These are phyloP conservation scores for Mola mola DNA, from an alignment of 2,113 vertebrate species.

Conservation along the genomic window DNA sequence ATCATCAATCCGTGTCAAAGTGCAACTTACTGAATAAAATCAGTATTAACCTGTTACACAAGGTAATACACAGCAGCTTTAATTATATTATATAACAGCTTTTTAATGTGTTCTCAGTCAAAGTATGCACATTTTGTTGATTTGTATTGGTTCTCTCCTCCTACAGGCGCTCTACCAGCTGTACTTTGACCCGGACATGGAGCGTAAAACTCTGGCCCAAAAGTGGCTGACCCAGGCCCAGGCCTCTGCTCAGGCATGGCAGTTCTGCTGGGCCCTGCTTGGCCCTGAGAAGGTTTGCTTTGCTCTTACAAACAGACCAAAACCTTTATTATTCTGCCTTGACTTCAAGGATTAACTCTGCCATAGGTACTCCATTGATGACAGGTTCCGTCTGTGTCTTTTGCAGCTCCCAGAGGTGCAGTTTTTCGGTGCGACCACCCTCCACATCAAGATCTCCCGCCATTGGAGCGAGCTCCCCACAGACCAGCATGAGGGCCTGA, in stretches of 20 bases:
- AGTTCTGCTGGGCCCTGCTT: slow-evolving; percentile 96
- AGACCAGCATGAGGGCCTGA: slow-evolving; percentile 90
- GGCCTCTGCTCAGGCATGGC: slow-evolving; percentile 94
- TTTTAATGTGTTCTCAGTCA: too few species aligned
- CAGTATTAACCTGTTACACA: too few species aligned
- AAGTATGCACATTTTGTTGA: too few species aligned
- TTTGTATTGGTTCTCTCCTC: background rate
- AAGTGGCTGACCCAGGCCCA: slow-evolving; percentile 98
- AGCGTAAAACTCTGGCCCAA: slow-evolving; percentile 94
- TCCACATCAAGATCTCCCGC: slow-evolving; percentile 94
- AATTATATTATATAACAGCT: too few species aligned
- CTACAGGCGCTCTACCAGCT: slow-evolving; percentile 94
- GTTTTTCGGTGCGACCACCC: slow-evolving; percentile 96
- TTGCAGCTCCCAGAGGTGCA: slow-evolving; percentile 92
- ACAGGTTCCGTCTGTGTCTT: background rate
- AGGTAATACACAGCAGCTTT: too few species aligned
- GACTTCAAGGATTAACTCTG: too few species aligned
- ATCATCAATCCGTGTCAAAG: slow-evolving; percentile 6
- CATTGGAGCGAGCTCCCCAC: slow-evolving; percentile 92
- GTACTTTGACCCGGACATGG: slow-evolving; percentile 98
- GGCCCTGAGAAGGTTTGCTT: slow-evolving; percentile 85
- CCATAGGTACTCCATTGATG: background rate
- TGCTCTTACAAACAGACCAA: too few species aligned
- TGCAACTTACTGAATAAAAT: too few species aligned
- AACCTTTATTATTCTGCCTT: too few species aligned